Base-by-base conservation (phyloP, 2,888 invertebrate species). In the Tetragonisca angustula region DNA sequence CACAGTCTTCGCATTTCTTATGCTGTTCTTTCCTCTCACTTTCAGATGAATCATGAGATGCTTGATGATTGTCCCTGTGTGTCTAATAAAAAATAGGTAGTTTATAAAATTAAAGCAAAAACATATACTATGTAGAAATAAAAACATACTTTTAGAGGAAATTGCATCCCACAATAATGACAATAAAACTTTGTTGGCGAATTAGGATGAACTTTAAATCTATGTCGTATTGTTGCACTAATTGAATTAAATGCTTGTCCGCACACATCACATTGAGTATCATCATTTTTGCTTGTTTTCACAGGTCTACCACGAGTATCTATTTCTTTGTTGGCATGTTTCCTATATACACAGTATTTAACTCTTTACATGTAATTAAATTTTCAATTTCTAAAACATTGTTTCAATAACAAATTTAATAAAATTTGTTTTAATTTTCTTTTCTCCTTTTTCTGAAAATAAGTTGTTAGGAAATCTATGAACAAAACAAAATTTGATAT, bases 141-240 rank as follows among this genome's bases (percentile, higher is more conserved):
- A 24, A 27, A 74, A 84, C 56, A 92, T 94, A 96, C 95, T 95
- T 96, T 96, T 92, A 97, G 94, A 17, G 96, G 96, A 92, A 97
- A 97, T 76, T 96, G 96, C 95, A 96, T 96, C 15, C 97, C 97
- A 92, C 97, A 97, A 94, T 96, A 96, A 49, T 96, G 95, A 84
- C 97, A 97, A 92, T 96, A 96, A 93, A 96, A 95, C 92, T 96
- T 96, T 36, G 95, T 95, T 68, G 95, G 95, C 91, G 96, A 96
- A 84, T 96, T 95, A 2, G 96, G 96, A 94, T 97, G 97, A 86
- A 96, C 95, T 91, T 96, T 96, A 92, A 96, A 96, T 93, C 96
- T 96, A 94, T 97, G 97, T 89, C 96, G 96, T 89, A 97, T 96
- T 6, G 96, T 96, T 84, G 95, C 95, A 2, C 96, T 96, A 90